phyloP scores from a whole-genome alignment of 2,888 invertebrate genomes.

The Metopia argyrocephala region DNA sequence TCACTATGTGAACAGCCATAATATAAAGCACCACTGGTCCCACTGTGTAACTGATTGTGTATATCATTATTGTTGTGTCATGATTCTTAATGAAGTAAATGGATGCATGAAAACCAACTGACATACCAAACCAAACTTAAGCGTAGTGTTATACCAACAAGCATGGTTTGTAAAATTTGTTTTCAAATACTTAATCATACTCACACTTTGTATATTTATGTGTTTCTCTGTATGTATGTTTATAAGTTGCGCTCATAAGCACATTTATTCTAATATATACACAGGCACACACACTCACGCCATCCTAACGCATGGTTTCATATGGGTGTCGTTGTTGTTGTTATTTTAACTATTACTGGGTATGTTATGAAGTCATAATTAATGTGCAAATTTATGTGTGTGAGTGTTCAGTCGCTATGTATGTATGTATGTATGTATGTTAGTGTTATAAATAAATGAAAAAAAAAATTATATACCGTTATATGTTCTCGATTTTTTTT shows the following conservation, averaged over 20 bases:
- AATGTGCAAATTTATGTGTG: too few relatives aligned
- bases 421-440: too few relatives aligned
- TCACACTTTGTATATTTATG: background rate
- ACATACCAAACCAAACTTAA: background rate
- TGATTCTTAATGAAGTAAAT: slow-evolving; percentile 49
- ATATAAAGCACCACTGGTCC: too few relatives aligned
- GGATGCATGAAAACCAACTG: slow-evolving; percentile 47
- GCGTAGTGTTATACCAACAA: slow-evolving; percentile 7
- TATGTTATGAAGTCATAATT: background rate
- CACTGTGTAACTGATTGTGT: slow-evolving; percentile 14
- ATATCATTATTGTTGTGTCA: background rate
- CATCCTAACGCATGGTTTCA: background rate
- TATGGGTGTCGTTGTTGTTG: slow-evolving; percentile 8
- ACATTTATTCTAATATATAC: background rate
- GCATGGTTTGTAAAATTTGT: background rate
- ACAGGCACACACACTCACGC: too few relatives aligned
- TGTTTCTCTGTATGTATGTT: background rate
- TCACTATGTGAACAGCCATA: too few relatives aligned
- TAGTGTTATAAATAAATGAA: too few relatives aligned
- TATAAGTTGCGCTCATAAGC: background rate
- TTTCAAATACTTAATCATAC: background rate
- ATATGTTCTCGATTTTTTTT: too few relatives aligned
- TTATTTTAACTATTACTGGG: slow-evolving; percentile 13
- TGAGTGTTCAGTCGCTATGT: too few relatives aligned
- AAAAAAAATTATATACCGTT: too few relatives aligned